Percentiles rank a stretch among this genome's conserved stretches.
phyloP scores from a whole-genome alignment of 2,888 invertebrate genomes.

The Lepidocyrtoides sp. region DNA sequence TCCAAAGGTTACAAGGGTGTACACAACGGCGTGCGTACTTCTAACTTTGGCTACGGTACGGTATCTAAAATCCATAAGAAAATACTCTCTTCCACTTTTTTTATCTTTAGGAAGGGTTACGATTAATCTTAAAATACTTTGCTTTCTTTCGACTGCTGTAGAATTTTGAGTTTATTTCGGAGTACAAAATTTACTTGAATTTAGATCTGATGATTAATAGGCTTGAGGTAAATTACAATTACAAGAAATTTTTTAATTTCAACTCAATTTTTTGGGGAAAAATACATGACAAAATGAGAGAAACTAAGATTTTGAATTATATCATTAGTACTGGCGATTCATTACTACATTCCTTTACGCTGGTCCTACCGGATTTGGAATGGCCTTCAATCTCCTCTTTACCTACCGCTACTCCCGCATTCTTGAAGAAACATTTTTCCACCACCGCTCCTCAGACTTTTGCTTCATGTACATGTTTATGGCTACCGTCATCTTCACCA shows the following conservation, averaged over 20 bases:
- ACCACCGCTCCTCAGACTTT: background rate
- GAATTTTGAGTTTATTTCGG: constrained; percentile 31
- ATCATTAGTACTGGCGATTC: constrained; percentile 34
- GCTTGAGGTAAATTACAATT: constrained; percentile 47
- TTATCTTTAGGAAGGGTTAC: background rate
- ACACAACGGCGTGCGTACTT: background rate
- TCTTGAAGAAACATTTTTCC: constrained; percentile 8
- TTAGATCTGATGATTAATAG: background rate
- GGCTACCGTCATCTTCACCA: background rate
- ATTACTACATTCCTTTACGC: constrained; percentile 40
- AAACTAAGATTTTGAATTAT: too few species aligned
- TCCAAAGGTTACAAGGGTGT: constrained; percentile 20
- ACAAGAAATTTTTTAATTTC: too few species aligned
- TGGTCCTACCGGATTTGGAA: constrained; percentile 19
- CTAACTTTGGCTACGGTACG: constrained; percentile 33
- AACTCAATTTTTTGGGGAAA: too few species aligned
- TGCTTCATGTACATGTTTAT: constrained; percentile 38
- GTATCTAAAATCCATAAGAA: background rate
- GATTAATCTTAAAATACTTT: background rate
- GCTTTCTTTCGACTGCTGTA: background rate
- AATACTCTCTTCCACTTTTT: background rate
- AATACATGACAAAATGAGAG: too few species aligned
- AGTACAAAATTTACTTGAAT: constrained; percentile 41
- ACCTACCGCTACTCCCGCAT: constrained; percentile 47
- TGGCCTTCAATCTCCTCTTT: constrained; percentile 44